These are phyloP conservation scores for Xiphydria camelus DNA, from an alignment of 2,888 invertebrate genomes.

Conservation along the genomic window DNA sequence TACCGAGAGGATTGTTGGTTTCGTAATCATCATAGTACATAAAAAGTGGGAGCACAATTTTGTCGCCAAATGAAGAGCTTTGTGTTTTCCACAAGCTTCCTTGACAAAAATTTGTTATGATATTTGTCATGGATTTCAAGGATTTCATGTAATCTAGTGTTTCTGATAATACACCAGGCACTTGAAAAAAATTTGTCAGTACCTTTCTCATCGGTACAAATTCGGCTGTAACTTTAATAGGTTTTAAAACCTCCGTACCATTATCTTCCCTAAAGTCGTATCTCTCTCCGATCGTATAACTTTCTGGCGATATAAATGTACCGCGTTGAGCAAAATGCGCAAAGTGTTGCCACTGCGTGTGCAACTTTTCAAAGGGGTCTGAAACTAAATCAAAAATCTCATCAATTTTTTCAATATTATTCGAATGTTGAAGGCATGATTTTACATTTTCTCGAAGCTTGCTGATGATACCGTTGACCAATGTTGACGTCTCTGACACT, in stretches of 20 bases:
- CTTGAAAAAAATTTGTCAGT: not conserved
- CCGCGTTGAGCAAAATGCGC: not conserved
- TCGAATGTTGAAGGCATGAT: too few relatives aligned
- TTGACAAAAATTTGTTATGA: slow-evolving; percentile 12
- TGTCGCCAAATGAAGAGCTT: slow-evolving; percentile 4
- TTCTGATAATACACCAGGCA: not conserved
- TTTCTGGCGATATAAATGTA: slow-evolving; percentile 1
- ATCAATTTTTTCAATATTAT: not conserved
- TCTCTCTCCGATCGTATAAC: slow-evolving; percentile 1
- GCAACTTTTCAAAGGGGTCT: not conserved
- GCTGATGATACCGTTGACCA: too few relatives aligned
- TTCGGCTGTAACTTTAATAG: slow-evolving; percentile 2
- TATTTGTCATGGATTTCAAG: not conserved
- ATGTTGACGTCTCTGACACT: not conserved
- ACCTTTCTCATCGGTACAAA: not conserved
- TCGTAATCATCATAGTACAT: slow-evolving; percentile 30
- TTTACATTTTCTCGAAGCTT: too few relatives aligned
- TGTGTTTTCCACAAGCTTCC: slow-evolving; percentile 17
- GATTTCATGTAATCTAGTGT: not conserved
- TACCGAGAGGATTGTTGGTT: slow-evolving; percentile 27
- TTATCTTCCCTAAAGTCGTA: not conserved
- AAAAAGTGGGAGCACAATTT: slow-evolving; percentile 24
- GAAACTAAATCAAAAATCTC: not conserved
- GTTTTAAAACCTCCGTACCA: not conserved
- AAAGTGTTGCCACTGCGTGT: not conserved